Evolutionary conservation across 2,113 vertebrate genomes (phyloP).

Genomic region (Archilochus colubris): DNA sequence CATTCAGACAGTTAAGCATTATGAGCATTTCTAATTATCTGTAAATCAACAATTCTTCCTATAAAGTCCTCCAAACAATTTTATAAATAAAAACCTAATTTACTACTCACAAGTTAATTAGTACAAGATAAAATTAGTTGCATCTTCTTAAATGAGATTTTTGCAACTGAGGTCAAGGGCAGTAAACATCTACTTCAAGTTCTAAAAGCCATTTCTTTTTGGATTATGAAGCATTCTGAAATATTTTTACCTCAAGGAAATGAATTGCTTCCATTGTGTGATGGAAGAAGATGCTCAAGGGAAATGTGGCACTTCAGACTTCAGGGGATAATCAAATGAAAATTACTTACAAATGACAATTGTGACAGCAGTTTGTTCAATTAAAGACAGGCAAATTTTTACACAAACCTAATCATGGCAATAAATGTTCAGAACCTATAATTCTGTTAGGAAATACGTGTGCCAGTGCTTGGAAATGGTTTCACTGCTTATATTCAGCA

Average conservation of each 20-base stretch:
- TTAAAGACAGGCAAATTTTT: conserved; percentile 5
- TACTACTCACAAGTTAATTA: conserved; percentile 53
- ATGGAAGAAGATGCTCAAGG: conserved; percentile 7
- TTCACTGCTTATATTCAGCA: not conserved
- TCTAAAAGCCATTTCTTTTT: conserved; percentile 34
- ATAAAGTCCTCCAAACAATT: conserved; percentile 32
- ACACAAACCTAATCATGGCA: not conserved
- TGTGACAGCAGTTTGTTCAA: conserved; percentile 6
- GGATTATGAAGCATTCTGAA: not conserved
- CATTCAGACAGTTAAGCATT: conserved; percentile 26
- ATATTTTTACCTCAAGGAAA: conserved; percentile 15
- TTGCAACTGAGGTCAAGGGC: conserved; percentile 48
- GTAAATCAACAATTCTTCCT: conserved; percentile 59
- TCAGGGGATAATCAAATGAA: not conserved
- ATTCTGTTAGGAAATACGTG: not conserved
- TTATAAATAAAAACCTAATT: conserved; percentile 45
- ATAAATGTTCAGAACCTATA: not conserved
- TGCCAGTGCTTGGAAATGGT: not conserved
- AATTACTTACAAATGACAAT: not conserved
- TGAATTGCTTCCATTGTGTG: conserved; percentile 27
- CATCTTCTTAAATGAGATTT: conserved; percentile 44
- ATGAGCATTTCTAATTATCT: conserved; percentile 49
- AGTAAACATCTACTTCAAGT: conserved; percentile 17
- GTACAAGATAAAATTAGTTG: conserved; percentile 32
- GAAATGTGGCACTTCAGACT: conserved; percentile 11